Percentiles rank a stretch among this genome's conserved stretches.
Evolutionary conservation across 2,113 vertebrate species (phyloP).

Genomic region (Asarcornis scutulata): DNA sequence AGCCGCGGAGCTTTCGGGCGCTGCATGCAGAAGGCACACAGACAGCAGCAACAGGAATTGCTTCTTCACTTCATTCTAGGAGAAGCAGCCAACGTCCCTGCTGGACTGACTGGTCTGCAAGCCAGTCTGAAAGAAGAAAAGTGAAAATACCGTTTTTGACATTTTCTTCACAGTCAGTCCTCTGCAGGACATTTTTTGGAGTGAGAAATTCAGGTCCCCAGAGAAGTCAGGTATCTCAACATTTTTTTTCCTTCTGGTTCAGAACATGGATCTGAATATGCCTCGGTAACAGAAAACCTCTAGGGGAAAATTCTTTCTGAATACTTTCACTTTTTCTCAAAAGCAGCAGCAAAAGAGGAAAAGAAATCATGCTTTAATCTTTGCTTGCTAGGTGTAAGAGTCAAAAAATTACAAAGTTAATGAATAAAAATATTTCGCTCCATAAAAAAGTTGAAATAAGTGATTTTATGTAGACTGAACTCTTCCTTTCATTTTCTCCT

Average conservation of each 20-base stretch:
- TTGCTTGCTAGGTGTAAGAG: not conserved
- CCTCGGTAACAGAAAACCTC: not conserved
- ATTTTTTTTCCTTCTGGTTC: not conserved
- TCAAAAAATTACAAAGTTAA: not conserved
- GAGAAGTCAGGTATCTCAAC: accelerated
- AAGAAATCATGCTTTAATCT: not conserved
- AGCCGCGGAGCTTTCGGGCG: accelerated
- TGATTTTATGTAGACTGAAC: not conserved
- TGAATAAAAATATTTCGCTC: not conserved
- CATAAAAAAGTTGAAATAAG: not conserved
- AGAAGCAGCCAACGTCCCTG: not conserved
- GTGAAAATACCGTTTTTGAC: not conserved
- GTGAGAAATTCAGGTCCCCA: not conserved
- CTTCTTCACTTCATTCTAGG: not conserved
- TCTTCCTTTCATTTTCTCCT: not conserved
- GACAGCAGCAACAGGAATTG: not conserved
- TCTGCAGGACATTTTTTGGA: not conserved
- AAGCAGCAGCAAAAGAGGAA: not conserved
- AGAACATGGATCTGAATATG: not conserved
- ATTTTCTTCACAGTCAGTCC: not conserved
- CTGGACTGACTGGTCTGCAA: not conserved
- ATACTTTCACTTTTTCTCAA: not conserved
- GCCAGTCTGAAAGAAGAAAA: not conserved
- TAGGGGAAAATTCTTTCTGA: not conserved
- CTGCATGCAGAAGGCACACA: not conserved